Percentiles rank a stretch among this genome's conserved stretches.
phyloP scores from a whole-genome alignment of 2,888 invertebrate genomes.

The Acleris laterana region DNA sequence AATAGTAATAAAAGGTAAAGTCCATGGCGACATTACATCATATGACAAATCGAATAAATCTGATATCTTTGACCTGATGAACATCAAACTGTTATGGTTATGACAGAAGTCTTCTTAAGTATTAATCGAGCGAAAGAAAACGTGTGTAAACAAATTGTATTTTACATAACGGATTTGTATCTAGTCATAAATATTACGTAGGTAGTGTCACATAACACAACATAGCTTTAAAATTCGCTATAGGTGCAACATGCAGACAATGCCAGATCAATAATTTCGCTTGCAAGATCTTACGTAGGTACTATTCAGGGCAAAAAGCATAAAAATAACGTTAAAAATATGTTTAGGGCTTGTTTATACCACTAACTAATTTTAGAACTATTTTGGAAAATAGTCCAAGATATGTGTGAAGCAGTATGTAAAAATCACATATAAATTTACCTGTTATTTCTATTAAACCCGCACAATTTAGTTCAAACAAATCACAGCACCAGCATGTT shows the following conservation, averaged over 20 bases:
- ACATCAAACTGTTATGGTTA: not conserved
- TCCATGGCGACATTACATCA: conserved; percentile 9
- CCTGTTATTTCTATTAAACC: conserved; percentile 4
- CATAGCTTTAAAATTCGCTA: not conserved
- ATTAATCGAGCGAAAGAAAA: not conserved
- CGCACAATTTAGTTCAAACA: not conserved
- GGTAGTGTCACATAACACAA: conserved; percentile 7
- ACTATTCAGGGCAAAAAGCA: no score
- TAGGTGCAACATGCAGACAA: not conserved
- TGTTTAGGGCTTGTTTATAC: not conserved
- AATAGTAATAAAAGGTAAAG: conserved; percentile 1
- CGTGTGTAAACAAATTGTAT: not conserved
- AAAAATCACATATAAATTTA: conserved; percentile 14
- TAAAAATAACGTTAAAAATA: not conserved
- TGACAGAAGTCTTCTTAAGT: not conserved
- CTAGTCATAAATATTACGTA: conserved; percentile 3
- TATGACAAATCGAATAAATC: not conserved
- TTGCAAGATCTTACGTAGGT: no score
- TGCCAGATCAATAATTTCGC: no score
- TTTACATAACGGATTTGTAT: not conserved
- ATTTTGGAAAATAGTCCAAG: conserved; percentile 1
- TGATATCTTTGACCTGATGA: not conserved
- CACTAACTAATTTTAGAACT: conserved; percentile 7
- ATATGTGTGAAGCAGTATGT: not conserved
- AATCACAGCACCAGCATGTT: not conserved